phyloP scores from a whole-genome alignment of 2,797 vertebrate genomes.

The Sus cebifrons region DNA sequence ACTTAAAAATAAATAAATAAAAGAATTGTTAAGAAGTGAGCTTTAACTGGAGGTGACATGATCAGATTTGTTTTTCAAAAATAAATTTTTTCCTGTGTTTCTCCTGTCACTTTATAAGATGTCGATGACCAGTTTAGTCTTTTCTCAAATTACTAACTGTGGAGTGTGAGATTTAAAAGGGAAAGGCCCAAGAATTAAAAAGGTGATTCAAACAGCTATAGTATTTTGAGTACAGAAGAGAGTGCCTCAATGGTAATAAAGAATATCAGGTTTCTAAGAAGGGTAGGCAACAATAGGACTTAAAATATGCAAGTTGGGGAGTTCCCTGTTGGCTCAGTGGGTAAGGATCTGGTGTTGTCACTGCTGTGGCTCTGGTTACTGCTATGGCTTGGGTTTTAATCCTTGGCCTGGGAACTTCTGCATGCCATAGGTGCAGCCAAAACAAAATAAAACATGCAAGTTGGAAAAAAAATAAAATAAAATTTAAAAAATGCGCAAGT shows the following conservation, averaged over 20 bases:
- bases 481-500: no score
- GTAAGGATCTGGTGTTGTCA: no score
- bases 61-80: constrained; percentile 30
- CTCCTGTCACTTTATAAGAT: constrained; percentile 8
- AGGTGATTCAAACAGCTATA: not conserved
- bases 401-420: no score
- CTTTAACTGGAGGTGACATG: not conserved
- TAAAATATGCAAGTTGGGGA: not conserved
- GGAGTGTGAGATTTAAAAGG: not conserved
- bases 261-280: constrained; percentile 24
- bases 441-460: no score
- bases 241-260: constrained; percentile 32
- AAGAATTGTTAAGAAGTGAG: not conserved
- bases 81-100: not conserved
- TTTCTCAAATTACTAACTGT: constrained; percentile 8
- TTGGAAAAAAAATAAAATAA: no score
- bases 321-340: no score
- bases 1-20: no score
- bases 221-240: not conserved
- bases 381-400: no score
- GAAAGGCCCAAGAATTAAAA: not conserved
- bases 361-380: no score
- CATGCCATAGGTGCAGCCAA: no score
- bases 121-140: not conserved
- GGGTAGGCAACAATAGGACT: not conserved